These are phyloP conservation scores for Dasysyrphus tricinctus DNA, from an alignment of 2,888 invertebrate species.

Conservation along the genomic window DNA sequence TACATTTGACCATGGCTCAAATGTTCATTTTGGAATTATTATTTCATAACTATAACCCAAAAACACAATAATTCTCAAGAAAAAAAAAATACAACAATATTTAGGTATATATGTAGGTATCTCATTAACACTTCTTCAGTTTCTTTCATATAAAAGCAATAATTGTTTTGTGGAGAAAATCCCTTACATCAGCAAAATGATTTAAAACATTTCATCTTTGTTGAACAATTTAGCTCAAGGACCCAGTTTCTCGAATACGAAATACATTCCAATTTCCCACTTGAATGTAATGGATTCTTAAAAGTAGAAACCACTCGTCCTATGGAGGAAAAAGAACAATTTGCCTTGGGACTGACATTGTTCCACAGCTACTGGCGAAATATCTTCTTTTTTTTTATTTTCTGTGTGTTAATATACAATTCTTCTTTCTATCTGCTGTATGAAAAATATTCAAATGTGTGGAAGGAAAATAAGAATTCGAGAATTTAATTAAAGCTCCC, in stretches of 20 bases:
- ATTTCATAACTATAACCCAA: slow-evolving; percentile 51
- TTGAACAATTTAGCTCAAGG: slow-evolving; percentile 72
- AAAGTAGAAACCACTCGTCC: slow-evolving; percentile 70
- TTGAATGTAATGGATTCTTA: slow-evolving; percentile 74
- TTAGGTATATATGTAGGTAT: too few relatives aligned
- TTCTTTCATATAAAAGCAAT: slow-evolving; percentile 59
- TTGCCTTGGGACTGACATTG: slow-evolving; percentile 73
- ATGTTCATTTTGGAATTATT: background rate
- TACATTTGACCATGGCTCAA: slow-evolving; percentile 24
- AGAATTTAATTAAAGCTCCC: slow-evolving; percentile 38
- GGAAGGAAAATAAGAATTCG: slow-evolving; percentile 35
- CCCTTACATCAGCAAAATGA: slow-evolving; percentile 69
- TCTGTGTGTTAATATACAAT: slow-evolving; percentile 46
- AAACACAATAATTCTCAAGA: slow-evolving; percentile 47
- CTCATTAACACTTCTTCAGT: slow-evolving; percentile 68
- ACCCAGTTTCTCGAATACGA: slow-evolving; percentile 66
- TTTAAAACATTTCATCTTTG: slow-evolving; percentile 67
- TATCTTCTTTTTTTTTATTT: slow-evolving; percentile 47
- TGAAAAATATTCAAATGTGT: slow-evolving; percentile 61
- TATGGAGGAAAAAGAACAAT: slow-evolving; percentile 60
- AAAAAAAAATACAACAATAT: slow-evolving; percentile 12
- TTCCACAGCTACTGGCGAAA: slow-evolving; percentile 70
- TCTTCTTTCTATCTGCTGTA: slow-evolving; percentile 35
- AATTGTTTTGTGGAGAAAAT: slow-evolving; percentile 62
- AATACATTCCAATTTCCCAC: slow-evolving; percentile 74